Conservation (phyloP, 1,140 invertebrate species). For the Caenorhabditis briggsae region DNA sequence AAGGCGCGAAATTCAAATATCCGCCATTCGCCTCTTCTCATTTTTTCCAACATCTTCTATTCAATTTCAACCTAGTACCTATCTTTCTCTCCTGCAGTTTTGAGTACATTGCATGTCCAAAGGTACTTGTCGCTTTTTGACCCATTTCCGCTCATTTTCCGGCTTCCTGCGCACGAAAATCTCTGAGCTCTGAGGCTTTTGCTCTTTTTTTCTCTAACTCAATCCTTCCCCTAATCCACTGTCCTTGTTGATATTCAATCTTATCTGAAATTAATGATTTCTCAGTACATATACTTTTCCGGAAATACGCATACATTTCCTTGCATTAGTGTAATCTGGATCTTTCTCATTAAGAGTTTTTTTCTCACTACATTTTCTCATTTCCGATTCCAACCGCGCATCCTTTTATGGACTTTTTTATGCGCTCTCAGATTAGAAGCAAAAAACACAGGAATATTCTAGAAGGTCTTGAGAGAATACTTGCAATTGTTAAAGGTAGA, state of each 20-base stretch:
- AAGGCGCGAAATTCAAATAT: slow-evolving; percentile 39
- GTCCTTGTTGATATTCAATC: slow-evolving; percentile 24
- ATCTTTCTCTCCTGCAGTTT: neutral
- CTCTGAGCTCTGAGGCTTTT: slow-evolving; percentile 13
- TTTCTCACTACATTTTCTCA: slow-evolving; percentile 8
- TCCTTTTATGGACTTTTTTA: neutral
- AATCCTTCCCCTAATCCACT: neutral
- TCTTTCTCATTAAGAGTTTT: neutral
- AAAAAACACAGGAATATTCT: neutral
- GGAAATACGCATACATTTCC: neutral
- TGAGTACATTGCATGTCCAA: slow-evolving; percentile 45
- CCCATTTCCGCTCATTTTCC: slow-evolving; percentile 40
- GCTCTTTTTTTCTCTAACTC: neutral
- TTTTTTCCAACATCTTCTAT: neutral
- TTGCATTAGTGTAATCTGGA: slow-evolving; percentile 45
- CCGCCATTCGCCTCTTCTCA: neutral
- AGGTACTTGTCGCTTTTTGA: neutral
- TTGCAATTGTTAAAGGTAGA: no score
- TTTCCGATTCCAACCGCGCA: slow-evolving; percentile 30
- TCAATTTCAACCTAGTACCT: slow-evolving; percentile 16
- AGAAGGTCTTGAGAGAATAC: neutral
- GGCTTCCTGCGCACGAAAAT: slow-evolving; percentile 7
- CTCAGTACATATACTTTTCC: neutral
- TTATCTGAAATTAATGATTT: neutral
- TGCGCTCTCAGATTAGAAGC: neutral